Base-by-base conservation (phyloP, 2,888 invertebrate genomes). In the Cephonodes hylas region DNA sequence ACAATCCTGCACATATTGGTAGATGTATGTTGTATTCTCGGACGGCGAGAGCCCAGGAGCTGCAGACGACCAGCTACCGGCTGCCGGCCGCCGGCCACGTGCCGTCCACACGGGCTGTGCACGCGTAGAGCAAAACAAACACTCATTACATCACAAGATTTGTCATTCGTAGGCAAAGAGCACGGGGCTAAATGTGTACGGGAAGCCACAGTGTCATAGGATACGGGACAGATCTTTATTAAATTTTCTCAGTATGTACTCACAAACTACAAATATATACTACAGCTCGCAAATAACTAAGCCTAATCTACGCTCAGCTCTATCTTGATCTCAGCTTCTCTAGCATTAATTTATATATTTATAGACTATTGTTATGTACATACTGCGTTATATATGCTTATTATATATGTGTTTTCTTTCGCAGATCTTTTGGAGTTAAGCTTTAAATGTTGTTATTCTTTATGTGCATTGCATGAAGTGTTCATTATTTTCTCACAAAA, bases 241-340 rank as follows among this genome's bases (percentile, higher is more conserved):
- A 69, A 70, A 64, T 66, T 78, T 69, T 72, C 68, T 70, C 66
- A 74, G 70, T 72, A 76, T 80, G 72, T 81, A 83, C 75, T 80
- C 72, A 82, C 79, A 83, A 71, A 83, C 77, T 75, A 79, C 80
- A 79, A 66, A 79, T 72, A 70, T 64, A 71, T 71, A 74, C 81
- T 83, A 82, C 83, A 83, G 85, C 88, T 88, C 85, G 92, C 92
- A 82, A 89, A 88, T 92, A 92, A 92, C 91, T 86, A 83, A 76
- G 92, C 92, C 92, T 92, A 92, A 92, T 91, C 84, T 85, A 79
- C 79, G 88, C 89, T 87, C 88, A 86, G 84, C 83, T 87, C 84
- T 86, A 84, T 89, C 85, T 87, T 85, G 78, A 79, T 85, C 85
- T 89, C 79, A 87, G 90, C 90, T 89, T 87, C 78, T 82, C 80